These are phyloP conservation scores for Aphelinus certus DNA, from an alignment of 1,140 invertebrate genomes.

Conservation along the genomic window DNA sequence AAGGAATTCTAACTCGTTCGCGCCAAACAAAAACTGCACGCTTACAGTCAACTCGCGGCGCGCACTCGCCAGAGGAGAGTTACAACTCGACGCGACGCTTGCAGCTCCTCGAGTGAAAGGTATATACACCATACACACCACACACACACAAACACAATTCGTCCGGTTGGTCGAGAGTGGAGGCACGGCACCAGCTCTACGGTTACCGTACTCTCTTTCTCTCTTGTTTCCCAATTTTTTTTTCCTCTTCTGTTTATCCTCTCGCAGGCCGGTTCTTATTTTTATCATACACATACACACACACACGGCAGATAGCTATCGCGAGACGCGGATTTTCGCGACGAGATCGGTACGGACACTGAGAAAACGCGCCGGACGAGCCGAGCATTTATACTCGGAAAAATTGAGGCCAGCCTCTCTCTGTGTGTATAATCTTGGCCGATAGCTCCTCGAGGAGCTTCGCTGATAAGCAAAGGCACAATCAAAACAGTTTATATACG, in stretches of 20 bases:
- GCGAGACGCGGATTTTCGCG: neutral
- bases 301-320: too few relatives aligned
- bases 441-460: neutral
- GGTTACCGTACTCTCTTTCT: neutral
- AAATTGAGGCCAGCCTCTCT: neutral
- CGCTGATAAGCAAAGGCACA: neutral
- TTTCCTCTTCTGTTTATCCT: neutral
- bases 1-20: slow-evolving; percentile 14
- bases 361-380: neutral
- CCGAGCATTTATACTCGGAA: neutral
- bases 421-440: neutral
- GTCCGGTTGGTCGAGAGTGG: too few relatives aligned
- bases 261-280: neutral
- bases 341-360: neutral
- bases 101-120: slow-evolving; percentile 31
- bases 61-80: too few relatives aligned
- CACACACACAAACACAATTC: too few relatives aligned
- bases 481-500: too few relatives aligned
- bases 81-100: neutral
- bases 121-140: too few relatives aligned
- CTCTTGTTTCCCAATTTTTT: neutral
- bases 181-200: too few relatives aligned
- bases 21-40: too few relatives aligned
- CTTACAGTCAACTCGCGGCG: too few relatives aligned
- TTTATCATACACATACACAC: too few relatives aligned